A percentile compares a stretch with the other conserved stretches of the same genome.
These are phyloP conservation scores for Machimus rusticus DNA, from an alignment of 2,888 invertebrate genomes.

Conservation along the genomic window DNA sequence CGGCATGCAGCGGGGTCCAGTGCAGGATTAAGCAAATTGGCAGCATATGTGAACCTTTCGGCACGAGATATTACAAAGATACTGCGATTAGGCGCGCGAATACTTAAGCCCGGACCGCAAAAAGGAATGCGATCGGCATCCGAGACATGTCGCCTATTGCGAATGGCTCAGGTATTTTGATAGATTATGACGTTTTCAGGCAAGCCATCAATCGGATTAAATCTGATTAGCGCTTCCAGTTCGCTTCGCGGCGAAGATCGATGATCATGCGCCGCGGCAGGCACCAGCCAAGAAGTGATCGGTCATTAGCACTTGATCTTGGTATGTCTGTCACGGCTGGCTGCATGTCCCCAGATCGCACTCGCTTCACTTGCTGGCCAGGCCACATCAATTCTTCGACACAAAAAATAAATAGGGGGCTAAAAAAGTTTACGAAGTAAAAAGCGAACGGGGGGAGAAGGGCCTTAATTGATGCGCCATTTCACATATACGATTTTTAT, in stretches of 20 bases:
- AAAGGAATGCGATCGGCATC: not conserved
- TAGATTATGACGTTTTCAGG: slow-evolving; percentile 29
- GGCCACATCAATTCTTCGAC: not conserved
- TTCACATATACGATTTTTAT: slow-evolving; percentile 24
- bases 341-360: not conserved
- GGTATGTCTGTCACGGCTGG: not conserved
- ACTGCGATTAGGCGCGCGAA: not conserved
- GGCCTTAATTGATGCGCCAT: slow-evolving; percentile 16
- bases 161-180: slow-evolving; percentile 12
- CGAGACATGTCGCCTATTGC: not conserved
- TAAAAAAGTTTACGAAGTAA: not conserved
- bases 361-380: not conserved
- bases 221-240: not conserved
- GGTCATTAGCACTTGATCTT: slow-evolving; percentile 35
- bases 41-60: not conserved
- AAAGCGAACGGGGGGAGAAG: not conserved
- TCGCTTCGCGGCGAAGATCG: not conserved
- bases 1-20: not conserved
- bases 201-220: slow-evolving; percentile 5
- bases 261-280: not conserved
- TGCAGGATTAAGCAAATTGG: slow-evolving; percentile 6
- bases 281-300: slow-evolving; percentile 10
- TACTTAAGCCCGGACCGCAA: not conserved
- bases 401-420: not conserved
- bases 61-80: not conserved